Base-by-base conservation (phyloP, 2,797 vertebrate species). In the Rhynchotus rufescens region DNA sequence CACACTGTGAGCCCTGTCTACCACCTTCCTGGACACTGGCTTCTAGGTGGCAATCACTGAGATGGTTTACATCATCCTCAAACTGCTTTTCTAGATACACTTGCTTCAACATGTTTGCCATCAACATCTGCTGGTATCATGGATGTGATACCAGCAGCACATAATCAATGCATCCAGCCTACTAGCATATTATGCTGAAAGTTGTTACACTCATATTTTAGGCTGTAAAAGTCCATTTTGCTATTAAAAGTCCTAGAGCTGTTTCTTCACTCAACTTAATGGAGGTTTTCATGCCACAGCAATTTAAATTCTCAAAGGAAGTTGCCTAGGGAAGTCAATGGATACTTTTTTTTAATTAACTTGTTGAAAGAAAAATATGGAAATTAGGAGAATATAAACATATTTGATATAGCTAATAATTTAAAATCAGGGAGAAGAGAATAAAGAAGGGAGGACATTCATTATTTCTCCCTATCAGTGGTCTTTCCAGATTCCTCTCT, bases 341-440 rank as follows among this genome's bases (percentile, higher is more conserved):
- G 84, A 84, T 54, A 75, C 51, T 80, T 78, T 32, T 59, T 91
- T 80, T 81, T 87, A 67, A 57, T 81, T 89, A 64, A 76, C 60
- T 83, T 82, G 34, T n/a, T 85, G 80, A 92, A 94, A 79, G 32
- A 75, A 9, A 79, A 59, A 67, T 49, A 45, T 15, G 61, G 42
- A 82, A 84, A 89, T 80, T 45, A 73, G 66, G 56, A 81, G 68
- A 91, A 93, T n/a, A 66, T 51, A 44, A 92, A 45, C 28, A 42
- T 67, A 71, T 77, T 76, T 92, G 45, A 86, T 80, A 84, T 9
- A 74, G n/a, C 51, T 81, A 86, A 42, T 90, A 80, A 88, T 81
- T 84, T 91, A 84, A 93, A 93, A 56, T 13, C 49, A 79, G 60
- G 40, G 47, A 89, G 84, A 94, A 88, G 42, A 86, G 51, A 89